Percentiles rank a stretch among this genome's conserved stretches.
phyloP scores from a whole-genome alignment of 2,113 vertebrate genomes.

The Tapirus terrestris region DNA sequence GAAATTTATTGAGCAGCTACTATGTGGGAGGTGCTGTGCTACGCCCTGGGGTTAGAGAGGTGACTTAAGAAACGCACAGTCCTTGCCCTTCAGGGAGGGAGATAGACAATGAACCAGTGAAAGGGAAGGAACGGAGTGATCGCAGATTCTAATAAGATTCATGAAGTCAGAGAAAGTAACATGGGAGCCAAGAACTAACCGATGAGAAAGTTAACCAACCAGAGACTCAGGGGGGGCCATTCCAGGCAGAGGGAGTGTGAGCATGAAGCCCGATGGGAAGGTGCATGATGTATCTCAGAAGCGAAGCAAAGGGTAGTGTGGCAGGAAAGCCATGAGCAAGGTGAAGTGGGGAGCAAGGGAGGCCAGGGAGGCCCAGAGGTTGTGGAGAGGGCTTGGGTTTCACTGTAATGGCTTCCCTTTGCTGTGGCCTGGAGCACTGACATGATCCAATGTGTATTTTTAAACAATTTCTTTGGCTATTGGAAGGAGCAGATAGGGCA shows the following conservation, averaged over 20 bases:
- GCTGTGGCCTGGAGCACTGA: neutral
- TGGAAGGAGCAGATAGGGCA: neutral
- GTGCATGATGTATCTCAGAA: no score
- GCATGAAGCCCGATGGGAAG: neutral
- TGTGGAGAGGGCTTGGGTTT: no score
- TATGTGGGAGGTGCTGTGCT: neutral
- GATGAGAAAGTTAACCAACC: no score
- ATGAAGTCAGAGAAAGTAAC: neutral
- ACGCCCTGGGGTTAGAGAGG: neutral
- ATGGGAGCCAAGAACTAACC: neutral
- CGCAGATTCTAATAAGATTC: neutral
- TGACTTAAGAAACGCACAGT: neutral
- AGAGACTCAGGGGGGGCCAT: accelerated
- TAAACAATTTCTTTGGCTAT: neutral
- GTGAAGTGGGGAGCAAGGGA: neutral
- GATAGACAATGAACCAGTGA: no score
- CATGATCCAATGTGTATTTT: no score
- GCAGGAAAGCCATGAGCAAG: neutral
- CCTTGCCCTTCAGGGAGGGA: neutral
- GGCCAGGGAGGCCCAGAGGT: neutral
- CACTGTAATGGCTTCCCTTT: neutral
- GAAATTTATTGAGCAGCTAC: neutral
- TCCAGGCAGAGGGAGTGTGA: neutral
- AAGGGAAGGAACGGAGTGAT: neutral
- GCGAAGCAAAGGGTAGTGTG: neutral